A percentile compares a stretch with the other conserved stretches of the same genome.
phyloP scores from a whole-genome alignment of 2,888 invertebrate genomes.

The Hemicrepidius hirtus region DNA sequence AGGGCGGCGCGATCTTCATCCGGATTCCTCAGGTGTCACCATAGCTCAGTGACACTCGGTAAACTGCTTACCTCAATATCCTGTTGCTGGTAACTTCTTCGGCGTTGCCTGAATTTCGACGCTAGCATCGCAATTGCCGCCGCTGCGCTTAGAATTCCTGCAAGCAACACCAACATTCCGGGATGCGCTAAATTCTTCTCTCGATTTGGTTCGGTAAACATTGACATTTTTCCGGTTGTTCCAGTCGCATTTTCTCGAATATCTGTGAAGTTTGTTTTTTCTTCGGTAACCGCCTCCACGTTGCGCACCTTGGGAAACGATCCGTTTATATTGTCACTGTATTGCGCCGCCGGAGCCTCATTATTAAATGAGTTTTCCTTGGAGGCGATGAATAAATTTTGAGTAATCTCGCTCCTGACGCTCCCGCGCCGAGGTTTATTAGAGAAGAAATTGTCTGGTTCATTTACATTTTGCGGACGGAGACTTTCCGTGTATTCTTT shows the following conservation, averaged over 20 bases:
- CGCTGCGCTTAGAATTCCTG: conserved; percentile 75
- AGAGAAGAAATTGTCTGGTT: conserved; percentile 49
- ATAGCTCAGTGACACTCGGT: conserved; percentile 79
- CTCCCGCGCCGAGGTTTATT: conserved; percentile 48
- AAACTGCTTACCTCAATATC: conserved; percentile 78
- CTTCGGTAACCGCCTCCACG: conserved; percentile 40
- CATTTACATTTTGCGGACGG: conserved; percentile 52
- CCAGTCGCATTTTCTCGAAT: conserved; percentile 57
- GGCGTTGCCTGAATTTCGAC: conserved; percentile 65
- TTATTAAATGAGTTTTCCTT: conserved; percentile 48
- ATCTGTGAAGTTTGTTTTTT: conserved; percentile 28
- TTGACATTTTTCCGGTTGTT: conserved; percentile 64
- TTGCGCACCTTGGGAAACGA: conserved; percentile 30
- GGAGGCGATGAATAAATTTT: conserved; percentile 54
- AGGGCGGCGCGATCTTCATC: conserved; percentile 73
- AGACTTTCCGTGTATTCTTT: conserved; percentile 34
- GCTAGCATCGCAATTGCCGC: conserved; percentile 73
- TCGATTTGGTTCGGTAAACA: conserved; percentile 63
- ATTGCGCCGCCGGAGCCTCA: conserved; percentile 38
- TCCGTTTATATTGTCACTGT: conserved; percentile 41
- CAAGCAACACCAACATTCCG: conserved; percentile 76
- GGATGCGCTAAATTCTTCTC: conserved; percentile 73
- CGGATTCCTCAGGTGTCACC: conserved; percentile 80
- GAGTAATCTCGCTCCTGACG: conserved; percentile 54
- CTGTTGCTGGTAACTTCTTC: conserved; percentile 64